A percentile compares a stretch with the other conserved stretches of the same genome.
These are phyloP conservation scores for Selene dorsalis DNA, from an alignment of 2,797 vertebrate species.

Conservation along the genomic window DNA sequence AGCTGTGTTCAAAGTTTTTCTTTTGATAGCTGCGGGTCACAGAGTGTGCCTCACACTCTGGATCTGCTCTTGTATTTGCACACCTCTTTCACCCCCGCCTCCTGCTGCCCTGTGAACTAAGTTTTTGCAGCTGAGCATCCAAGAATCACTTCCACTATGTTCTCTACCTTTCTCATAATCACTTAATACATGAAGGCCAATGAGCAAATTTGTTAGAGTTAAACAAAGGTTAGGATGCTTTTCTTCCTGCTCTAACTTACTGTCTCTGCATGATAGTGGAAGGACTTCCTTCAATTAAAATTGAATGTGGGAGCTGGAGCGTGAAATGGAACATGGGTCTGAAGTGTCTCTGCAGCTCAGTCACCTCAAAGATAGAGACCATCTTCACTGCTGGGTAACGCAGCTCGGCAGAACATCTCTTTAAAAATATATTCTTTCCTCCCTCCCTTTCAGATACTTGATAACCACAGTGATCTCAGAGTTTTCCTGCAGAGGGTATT, in stretches of 20 bases:
- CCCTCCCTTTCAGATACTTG: constrained; percentile 3
- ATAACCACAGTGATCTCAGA: constrained; percentile 30
- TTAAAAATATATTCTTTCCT: constrained; percentile 52
- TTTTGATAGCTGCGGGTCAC: neutral
- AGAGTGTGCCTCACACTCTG: neutral
- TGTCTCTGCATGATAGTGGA: constrained; percentile 42
- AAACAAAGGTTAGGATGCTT: constrained; percentile 32
- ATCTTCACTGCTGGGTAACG: constrained; percentile 25
- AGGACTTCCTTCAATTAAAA: constrained; percentile 71
- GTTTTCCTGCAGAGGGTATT: neutral
- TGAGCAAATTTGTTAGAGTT: neutral
- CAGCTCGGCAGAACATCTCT: constrained; percentile 39
- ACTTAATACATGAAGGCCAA: neutral
- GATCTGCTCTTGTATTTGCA: neutral
- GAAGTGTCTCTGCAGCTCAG: constrained; percentile 53
- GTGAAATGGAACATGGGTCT: constrained; percentile 75
- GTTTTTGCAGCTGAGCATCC: neutral
- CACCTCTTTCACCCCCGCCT: neutral
- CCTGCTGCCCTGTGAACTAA: neutral
- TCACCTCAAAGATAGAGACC: constrained; percentile 51
- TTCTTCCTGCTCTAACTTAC: constrained; percentile 31
- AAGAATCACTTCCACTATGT: neutral
- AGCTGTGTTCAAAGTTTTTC: neutral
- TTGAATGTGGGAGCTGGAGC: constrained; percentile 74
- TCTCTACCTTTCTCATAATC: neutral